phyloP scores from a whole-genome alignment of 2,888 invertebrate genomes.

The Drosophila incognita region DNA sequence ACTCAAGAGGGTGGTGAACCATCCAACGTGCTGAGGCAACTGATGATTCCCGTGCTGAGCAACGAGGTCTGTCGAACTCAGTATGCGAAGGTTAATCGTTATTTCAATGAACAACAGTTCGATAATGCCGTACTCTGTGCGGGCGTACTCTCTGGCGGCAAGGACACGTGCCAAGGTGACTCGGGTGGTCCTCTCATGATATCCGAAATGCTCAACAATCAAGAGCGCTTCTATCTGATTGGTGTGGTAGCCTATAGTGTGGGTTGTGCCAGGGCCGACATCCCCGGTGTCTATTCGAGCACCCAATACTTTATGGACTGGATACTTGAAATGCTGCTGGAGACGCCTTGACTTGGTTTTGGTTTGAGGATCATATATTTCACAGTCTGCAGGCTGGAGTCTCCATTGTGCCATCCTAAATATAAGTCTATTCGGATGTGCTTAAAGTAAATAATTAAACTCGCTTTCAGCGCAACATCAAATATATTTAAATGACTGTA shows the following conservation, averaged over 20 bases:
- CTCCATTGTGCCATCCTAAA: conserved; percentile 8
- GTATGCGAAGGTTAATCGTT: conserved; percentile 71
- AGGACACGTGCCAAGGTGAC: conserved; percentile 84
- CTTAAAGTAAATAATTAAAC: conserved; percentile 29
- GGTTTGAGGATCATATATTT: background rate
- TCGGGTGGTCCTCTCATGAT: conserved; percentile 84
- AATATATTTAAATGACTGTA: conserved; percentile 18
- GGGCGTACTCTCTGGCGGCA: conserved; percentile 80
- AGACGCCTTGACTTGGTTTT: conserved; percentile 55
- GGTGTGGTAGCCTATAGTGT: conserved; percentile 90
- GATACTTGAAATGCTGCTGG: conserved; percentile 85
- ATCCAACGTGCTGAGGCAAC: conserved; percentile 88
- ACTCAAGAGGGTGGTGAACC: conserved; percentile 87
- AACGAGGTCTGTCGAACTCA: conserved; percentile 87
- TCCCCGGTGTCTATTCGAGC: conserved; percentile 88
- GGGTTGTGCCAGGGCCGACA: conserved; percentile 87
- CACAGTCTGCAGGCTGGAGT: background rate
- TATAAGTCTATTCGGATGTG: background rate
- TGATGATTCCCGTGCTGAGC: conserved; percentile 89
- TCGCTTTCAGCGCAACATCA: conserved; percentile 30
- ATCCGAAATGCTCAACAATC: conserved; percentile 63
- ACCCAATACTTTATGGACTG: conserved; percentile 88
- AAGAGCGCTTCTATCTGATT: conserved; percentile 85
- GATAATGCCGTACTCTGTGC: conserved; percentile 82
- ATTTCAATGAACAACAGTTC: conserved; percentile 80